Percentiles rank a stretch among this genome's conserved stretches.
These are phyloP conservation scores for Spilosoma lubricipeda DNA, from an alignment of 2,888 invertebrate species.

Conservation along the genomic window DNA sequence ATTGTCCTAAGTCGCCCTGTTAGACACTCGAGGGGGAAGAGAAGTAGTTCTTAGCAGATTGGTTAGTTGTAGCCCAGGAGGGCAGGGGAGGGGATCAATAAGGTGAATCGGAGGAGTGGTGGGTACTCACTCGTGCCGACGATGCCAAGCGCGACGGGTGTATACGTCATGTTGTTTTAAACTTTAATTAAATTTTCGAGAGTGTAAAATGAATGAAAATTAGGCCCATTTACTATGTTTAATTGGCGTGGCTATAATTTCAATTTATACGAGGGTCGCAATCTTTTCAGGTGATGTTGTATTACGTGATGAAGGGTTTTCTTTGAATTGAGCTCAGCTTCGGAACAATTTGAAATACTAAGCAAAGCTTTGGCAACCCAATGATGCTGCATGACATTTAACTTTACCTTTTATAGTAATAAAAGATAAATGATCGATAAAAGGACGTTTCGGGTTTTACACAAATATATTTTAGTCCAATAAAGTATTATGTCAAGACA, in stretches of 20 bases:
- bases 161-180: slow-evolving; percentile 6
- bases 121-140: slow-evolving; percentile 28
- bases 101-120: slow-evolving; percentile 45
- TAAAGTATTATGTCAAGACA: neutral
- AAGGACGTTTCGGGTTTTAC: neutral
- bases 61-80: slow-evolving; percentile 49
- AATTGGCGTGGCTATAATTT: slow-evolving; percentile 12
- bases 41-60: slow-evolving; percentile 48
- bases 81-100: slow-evolving; percentile 62
- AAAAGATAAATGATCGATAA: neutral
- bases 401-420: no score
- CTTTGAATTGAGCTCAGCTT: neutral
- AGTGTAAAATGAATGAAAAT: slow-evolving; percentile 18
- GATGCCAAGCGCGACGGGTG: slow-evolving; percentile 15
- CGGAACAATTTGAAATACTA: neutral
- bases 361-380: neutral
- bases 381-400: neutral
- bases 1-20: slow-evolving; percentile 37
- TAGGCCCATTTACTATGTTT: slow-evolving; percentile 12
- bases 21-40: slow-evolving; percentile 24
- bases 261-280: neutral
- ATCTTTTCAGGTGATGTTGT: neutral
- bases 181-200: slow-evolving; percentile 23
- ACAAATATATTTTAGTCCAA: neutral
- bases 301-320: neutral